Base-by-base conservation (phyloP, 1,140 invertebrate species). In the Augochlora pura region DNA sequence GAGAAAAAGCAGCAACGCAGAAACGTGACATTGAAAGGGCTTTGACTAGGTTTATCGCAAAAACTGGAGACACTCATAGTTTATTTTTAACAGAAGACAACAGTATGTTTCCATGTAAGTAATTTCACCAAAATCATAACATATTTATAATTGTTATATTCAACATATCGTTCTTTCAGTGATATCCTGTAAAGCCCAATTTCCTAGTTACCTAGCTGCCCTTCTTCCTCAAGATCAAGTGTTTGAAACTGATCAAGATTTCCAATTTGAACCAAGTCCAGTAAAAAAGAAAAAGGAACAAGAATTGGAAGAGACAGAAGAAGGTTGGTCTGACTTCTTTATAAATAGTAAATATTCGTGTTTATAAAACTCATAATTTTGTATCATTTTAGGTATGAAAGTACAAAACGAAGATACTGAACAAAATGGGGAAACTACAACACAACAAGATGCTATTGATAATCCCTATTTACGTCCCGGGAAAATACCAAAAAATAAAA, bases 1-100 rank as follows among this genome's bases (percentile, higher is more conserved):
- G 98, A 89, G 98, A 97, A 94, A 99, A 98, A 94, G 97, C 97
- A 42, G 98, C 98, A 0, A 95, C 94, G 63, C 98, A 99, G 89
- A 99, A 99, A 90, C 94, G 97, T 71, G 98, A 99, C 91, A 96
- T 98, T 49, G 98, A 99, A 93, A 95, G 96, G 92, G 98, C 98
- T 3, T 93, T 99, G 16, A 98, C 98, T 9, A 97, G 97, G 88
- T 99, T 99, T 93, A 95, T 99, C 68, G 97, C 98, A 6, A 98
- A 98, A 94, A 99, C 98, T 25, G 97, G 97, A 76, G 96, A 97
- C 82, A 98, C 97, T 1, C 97, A 99, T 86, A 97, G 96, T 92
- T 94, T 99, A 60, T 99, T 98, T 92, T 96, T 97, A 81, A 97
- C 96, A 72, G 97, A 98, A 87, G 97, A 98, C 85, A 96, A 96